Evolutionary conservation across 2,113 vertebrate species (phyloP), one percentile per base, ranked within the genome.

Genomic region (Shinisaurus crocodilurus): DNA sequence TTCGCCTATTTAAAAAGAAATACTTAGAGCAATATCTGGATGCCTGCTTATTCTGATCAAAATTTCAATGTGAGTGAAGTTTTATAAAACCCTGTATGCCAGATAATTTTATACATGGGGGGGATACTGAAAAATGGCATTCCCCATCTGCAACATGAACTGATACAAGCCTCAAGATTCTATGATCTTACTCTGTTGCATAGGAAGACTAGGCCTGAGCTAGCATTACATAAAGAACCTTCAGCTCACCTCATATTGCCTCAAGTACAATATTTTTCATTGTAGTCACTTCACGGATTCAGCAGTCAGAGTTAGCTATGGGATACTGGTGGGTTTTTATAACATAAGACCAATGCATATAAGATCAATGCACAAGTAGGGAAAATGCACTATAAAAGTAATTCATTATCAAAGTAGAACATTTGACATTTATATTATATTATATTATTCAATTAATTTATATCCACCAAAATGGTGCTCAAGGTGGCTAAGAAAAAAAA

Each of bases 1-100:
- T 67, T 37, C 27, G 20, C 48, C 57, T 72, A 25, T 54, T 90
- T 77, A 77, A 91, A 93, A 77, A 87, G 23, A 82, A 29, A 29
- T 40, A 32, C 81, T 79, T 67, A 43, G 12, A 37, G 16, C 43
- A 37, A 12, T 90, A 8, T 77, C 60, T 40, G 32, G 48, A 60
- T 82, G 48, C n/a, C 25, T 20, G 54, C 25, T 72, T 72, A 57
- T 82, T 82, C 80, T 82, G 20, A 82, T 57, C n/a, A 88, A 81
- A 76, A 87, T 43, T 40, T 27, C 34, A 54, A 6, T 70, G 20
- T 40, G 32, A 69, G 70, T 69, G 3, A 48, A 48, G 27, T 40
- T 81, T 48, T 70, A 81, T 15, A 74, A 32, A 83, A 8, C 9
- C 40, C 60, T 48, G 7, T 25, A 5, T 50, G 32, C 45, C 16